Evolutionary conservation across 2,113 vertebrate species (phyloP), one percentile per base, ranked within the genome.

Genomic region (Cyprinus carpio): DNA sequence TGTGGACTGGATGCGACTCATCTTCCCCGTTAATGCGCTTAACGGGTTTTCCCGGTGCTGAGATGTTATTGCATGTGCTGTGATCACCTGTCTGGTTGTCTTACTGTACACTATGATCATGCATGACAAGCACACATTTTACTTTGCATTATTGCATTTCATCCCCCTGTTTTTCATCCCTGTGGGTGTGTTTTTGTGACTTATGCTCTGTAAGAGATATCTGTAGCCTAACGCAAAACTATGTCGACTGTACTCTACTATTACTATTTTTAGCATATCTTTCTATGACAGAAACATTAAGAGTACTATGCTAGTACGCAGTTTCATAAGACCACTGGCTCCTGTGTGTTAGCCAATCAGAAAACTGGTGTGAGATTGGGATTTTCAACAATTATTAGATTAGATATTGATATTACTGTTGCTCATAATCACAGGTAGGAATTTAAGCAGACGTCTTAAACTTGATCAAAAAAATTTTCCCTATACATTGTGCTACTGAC

Each of bases 11-110:
- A 31, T 20, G 62, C 15, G 43, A 49, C 34, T 23, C 60, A 6
- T 65, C 78, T 27, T 49, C 25, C 25, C 4, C 78, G 13, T 46
- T 65, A 65, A 46, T 43, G 60, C 25, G 58, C 79, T 67, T 81
- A 81, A 51, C 79, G 43, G 40, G 79, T 4, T 69, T 67, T 67
- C 62, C 43, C 43, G 12, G 2, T n/a, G 69, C 31, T 12, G 67
- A 71, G 43, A 25, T 29, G 25, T 43, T 46, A 43, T 25, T 58
- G 13, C 34, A 64, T 40, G 5, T 64, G 60, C 60, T 65, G 60
- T 46, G 56, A 31, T 60, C 54, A 79, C 76, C 34, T 79, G 76
- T 79, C 16, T 25, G 54, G 4, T 37, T 58, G 27, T 60, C 51
- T 23, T 34, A 31, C 51, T 58, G 49, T 78, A n/a, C 54, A 13